These are phyloP conservation scores for Microcebus lehilahytsara DNA, from an alignment of 2,113 vertebrate genomes.

Conservation along the genomic window DNA sequence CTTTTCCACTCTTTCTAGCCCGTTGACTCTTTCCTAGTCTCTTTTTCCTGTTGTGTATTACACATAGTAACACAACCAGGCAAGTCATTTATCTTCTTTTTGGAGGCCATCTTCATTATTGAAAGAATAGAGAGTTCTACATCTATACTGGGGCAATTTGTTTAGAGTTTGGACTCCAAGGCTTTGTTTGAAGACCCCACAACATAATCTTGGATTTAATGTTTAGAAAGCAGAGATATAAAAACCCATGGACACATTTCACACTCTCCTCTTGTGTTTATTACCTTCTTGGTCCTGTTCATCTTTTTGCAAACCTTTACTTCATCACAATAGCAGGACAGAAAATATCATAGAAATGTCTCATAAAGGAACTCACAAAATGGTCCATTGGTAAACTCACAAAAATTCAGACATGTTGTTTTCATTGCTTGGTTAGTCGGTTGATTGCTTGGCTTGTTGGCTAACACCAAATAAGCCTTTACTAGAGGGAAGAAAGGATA, in stretches of 20 bases:
- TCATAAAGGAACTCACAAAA: background rate
- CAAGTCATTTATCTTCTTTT: background rate
- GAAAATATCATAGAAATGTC: background rate
- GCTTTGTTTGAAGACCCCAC: background rate
- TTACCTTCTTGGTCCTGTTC: background rate
- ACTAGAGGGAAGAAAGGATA: background rate
- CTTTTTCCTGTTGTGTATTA: background rate
- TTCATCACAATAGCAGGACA: background rate
- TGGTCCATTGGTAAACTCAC: background rate
- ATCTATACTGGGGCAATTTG: background rate
- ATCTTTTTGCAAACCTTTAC: background rate
- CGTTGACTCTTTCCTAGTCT: background rate
- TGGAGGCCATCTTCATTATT: background rate
- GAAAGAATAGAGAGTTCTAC: background rate
- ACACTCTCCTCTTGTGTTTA: background rate
- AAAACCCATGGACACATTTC: background rate
- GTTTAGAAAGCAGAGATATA: background rate
- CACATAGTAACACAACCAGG: background rate
- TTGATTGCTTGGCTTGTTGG: background rate
- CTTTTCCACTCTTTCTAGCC: background rate
- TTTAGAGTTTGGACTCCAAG: background rate
- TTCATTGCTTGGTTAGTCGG: background rate
- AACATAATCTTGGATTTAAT: background rate
- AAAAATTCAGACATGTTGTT: background rate
- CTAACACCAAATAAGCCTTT: background rate